A percentile compares a stretch with the other conserved stretches of the same genome.
Conservation (phyloP, 2,113 vertebrate species). For the Mastomys natalensis region DNA sequence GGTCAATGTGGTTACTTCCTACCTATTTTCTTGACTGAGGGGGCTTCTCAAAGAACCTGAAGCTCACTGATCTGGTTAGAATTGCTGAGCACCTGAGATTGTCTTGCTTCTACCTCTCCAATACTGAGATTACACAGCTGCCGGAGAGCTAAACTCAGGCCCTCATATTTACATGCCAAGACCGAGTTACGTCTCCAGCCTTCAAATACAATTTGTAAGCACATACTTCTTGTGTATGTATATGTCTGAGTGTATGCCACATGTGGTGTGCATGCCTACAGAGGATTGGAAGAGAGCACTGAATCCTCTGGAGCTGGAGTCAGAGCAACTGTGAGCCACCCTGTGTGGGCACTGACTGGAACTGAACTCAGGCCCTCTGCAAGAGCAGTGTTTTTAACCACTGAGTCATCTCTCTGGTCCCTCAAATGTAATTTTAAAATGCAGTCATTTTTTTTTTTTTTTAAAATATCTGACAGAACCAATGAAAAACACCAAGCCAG, state of each 20-base stretch:
- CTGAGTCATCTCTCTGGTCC: neutral
- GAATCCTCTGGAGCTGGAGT: neutral
- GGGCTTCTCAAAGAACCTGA: too few relatives aligned
- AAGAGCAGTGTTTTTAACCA: neutral
- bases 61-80: neutral
- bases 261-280: neutral
- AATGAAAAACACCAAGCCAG: constrained; percentile 22
- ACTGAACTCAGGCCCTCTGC: neutral
- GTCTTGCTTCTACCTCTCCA: neutral
- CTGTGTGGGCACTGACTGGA: neutral
- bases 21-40: neutral
- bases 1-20: neutral
- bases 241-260: neutral
- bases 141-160: neutral
- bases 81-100: neutral
- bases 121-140: neutral
- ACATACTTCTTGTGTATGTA: neutral
- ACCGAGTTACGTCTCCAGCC: neutral
- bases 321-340: neutral
- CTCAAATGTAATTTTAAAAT: constrained; percentile 11
- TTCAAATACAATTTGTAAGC: neutral
- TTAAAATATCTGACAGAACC: constrained; percentile 19
- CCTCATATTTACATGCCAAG: neutral
- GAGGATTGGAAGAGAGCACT: neutral
- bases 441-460: neutral